Evolutionary conservation across 2,113 vertebrate genomes (phyloP), one percentile per base, ranked within the genome.

Genomic region (Hymenochirus boettgeri): DNA sequence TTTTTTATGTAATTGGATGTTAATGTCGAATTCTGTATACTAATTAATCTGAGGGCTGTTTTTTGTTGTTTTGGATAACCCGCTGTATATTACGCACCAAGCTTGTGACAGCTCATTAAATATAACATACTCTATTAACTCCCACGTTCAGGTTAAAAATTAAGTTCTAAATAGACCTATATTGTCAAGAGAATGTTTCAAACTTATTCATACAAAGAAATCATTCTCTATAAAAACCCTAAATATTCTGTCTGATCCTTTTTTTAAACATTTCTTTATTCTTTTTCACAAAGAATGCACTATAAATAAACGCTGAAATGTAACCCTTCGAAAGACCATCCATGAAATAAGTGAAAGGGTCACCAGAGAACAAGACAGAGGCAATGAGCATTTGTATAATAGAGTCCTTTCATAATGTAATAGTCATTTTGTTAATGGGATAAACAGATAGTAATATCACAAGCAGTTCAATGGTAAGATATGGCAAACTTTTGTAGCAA

Each of bases 251-350:
- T 79, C 76, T 84, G 80, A 82, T 83, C 74, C 76, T 80, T 85
- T 83, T 85, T 85, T 82, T 82, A 85, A 84, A 52, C 79, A 77
- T 86, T 85, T 84, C 86, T 84, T 87, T 86, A 77, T 85, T 72
- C 76, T 70, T 80, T 72, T 77, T 73, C 63, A 74, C 81, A 82
- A 80, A 81, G 76, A 74, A 80, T 77, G 42, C 1, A 73, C 85
- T 89, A 89, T 85, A 89, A 88, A 88, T 89, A 89, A 79, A 75
- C 71, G 73, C 77, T 78, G 75, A 83, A 85, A 80, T 80, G 82
- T 85, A 77, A 84, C 80, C 70, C 80, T 85, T 84, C 78, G 82
- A 76, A 87, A 86, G 79, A 56, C 74, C 75, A 76, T 70, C 71
- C 81, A 82, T 79, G 73, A 81, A 70, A 81, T 74, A 69, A 85